Conservation (phyloP, 2,113 vertebrate genomes). For the Sceloporus undulatus region DNA sequence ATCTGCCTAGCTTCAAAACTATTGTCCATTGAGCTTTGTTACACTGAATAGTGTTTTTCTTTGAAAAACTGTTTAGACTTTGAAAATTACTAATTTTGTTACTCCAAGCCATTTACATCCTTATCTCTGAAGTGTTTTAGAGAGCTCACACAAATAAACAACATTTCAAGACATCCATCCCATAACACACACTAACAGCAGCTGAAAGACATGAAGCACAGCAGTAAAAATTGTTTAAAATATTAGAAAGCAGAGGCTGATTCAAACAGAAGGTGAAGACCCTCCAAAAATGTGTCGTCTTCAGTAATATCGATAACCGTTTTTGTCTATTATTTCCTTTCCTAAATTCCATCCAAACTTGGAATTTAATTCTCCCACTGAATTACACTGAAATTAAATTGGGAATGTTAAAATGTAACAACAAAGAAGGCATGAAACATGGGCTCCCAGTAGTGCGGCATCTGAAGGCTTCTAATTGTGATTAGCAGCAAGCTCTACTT, state of each 20-base stretch:
- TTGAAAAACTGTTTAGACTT: not conserved
- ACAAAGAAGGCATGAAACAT: not conserved
- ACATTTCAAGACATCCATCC: no score
- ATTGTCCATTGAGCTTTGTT: not conserved
- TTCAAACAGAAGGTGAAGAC: no score
- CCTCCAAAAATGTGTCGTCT: no score
- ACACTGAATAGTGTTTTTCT: not conserved
- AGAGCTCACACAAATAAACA: no score
- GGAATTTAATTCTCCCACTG: not conserved
- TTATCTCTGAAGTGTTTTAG: no score
- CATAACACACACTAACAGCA: no score
- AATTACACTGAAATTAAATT: not conserved
- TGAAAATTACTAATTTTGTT: not conserved
- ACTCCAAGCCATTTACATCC: no score
- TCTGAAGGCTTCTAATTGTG: not conserved
- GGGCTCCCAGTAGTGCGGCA: not conserved
- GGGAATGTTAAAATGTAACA: not conserved
- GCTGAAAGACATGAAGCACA: no score
- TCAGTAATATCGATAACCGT: no score
- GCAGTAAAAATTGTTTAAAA: no score
- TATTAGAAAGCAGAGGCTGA: no score
- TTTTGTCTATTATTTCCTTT: constrained; percentile 1
- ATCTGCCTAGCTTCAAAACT: not conserved
- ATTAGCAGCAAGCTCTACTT: not conserved
- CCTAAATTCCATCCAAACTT: constrained; percentile 7